Evolutionary conservation across 2,113 vertebrate species (phyloP), one percentile per base, ranked within the genome.

Genomic region (Apaloderma vittatum): DNA sequence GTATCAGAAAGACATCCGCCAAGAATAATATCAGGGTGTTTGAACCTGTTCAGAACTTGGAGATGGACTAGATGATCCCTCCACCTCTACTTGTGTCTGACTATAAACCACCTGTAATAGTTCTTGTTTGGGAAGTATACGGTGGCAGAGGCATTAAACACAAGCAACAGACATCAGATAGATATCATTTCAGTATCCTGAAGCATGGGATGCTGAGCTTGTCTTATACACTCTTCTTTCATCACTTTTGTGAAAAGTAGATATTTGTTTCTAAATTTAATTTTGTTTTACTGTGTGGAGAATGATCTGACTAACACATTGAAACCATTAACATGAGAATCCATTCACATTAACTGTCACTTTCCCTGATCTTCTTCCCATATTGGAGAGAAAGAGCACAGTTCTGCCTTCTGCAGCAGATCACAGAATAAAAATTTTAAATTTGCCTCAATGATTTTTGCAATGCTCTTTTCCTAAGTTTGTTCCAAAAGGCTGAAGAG

Each of bases 341-440:
- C 19, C 36, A 29, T 22, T 37, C 11, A 7, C 18, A 17, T 10
- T 2, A 32, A 6, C 34, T 21, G 6, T 9, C 10, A 14, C 4
- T 58, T 13, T 9, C 18, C 51, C 66, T 72, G 45, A n/a, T 14
- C 24, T 9, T 6, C 9, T 23, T 72, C 30, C 27, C 1, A 0
- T 2, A 18, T 45, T 65, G 34, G 36, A 85, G 32, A 84, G 30
- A 7, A 52, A n/a, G 8, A 65, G 5, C 36, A 43, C 11, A 36
- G 11, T 15, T 92, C 61, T 63, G 46, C 1, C 13, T 66, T 37
- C 26, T 55, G 40, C 43, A 66, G 23, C 11, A 37, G 17, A 37
- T 3, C 51, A n/a, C 36, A 24, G 11, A 62, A 46, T 2, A 45
- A 37, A 52, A 27, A 12, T 40, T 62, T 30, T 11, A n/a, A 12